These are phyloP conservation scores for Melanotaenia duboulayi DNA, from an alignment of 2,113 vertebrate species.

Conservation along the genomic window DNA sequence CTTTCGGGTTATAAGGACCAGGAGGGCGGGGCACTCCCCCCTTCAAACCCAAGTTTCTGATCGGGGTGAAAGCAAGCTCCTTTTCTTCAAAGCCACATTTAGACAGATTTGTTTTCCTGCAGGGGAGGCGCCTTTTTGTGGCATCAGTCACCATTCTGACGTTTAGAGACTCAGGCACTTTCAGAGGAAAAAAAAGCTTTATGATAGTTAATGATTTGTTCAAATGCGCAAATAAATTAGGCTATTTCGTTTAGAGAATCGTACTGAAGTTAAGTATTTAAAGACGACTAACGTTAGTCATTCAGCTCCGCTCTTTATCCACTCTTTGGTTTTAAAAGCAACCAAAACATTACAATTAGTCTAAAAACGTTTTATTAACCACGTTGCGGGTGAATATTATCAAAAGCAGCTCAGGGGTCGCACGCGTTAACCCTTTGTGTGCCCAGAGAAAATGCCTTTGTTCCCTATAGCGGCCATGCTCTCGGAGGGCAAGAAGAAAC, in stretches of 20 bases:
- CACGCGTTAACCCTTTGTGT: conserved; percentile 52
- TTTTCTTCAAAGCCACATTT: conserved; percentile 50
- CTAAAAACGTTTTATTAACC: conserved; percentile 24
- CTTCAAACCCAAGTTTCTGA: conserved; percentile 77
- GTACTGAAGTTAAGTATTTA: background rate
- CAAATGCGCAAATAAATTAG: conserved; percentile 9
- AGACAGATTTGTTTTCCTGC: conserved; percentile 33
- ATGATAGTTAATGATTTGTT: conserved; percentile 47
- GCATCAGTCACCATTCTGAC: conserved; percentile 34
- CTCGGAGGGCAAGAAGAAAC: background rate
- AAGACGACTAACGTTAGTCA: no score
- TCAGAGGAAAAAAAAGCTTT: conserved; percentile 8
- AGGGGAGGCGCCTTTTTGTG: conserved; percentile 8
- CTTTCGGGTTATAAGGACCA: conserved; percentile 82
- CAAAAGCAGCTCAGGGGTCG: conserved; percentile 14
- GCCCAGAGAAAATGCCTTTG: conserved; percentile 45
- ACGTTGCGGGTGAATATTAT: conserved; percentile 23
- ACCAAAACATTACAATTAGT: conserved; percentile 19
- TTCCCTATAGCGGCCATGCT: conserved; percentile 23
- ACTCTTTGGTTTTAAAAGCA: no score
- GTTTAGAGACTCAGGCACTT: conserved; percentile 8
- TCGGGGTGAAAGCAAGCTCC: conserved; percentile 53
- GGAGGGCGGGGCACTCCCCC: conserved; percentile 77
- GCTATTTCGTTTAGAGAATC: conserved; percentile 1
- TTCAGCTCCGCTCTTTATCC: conserved; percentile 15